Percentiles rank a stretch among this genome's conserved stretches.
Evolutionary conservation across 2,888 invertebrate species (phyloP).

Genomic region (Furcula furcula): DNA sequence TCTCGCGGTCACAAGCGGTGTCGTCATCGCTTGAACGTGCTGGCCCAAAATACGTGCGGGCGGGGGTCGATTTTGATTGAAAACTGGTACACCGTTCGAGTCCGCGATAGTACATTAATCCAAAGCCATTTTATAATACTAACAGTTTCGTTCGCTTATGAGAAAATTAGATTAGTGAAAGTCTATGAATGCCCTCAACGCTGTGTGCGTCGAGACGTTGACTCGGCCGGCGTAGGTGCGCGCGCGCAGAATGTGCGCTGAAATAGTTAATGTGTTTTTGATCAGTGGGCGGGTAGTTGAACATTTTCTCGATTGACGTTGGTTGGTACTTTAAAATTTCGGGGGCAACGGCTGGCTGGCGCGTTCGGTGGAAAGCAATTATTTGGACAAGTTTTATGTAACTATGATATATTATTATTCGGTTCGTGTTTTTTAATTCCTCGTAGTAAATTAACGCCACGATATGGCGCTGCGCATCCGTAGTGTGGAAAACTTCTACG

Average conservation of each 20-base stretch:
- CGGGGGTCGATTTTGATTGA: too few species aligned
- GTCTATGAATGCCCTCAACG: conserved; percentile 10
- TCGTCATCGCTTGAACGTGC: too few species aligned
- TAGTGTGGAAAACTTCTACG: too few species aligned
- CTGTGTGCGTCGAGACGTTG: conserved; percentile 20
- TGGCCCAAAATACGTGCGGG: too few species aligned
- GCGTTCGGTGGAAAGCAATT: conserved; percentile 7
- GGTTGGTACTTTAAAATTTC: conserved; percentile 22
- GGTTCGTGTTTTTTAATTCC: too few species aligned
- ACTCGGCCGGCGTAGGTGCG: conserved; percentile 51
- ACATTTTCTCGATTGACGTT: conserved; percentile 35
- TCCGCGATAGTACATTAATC: too few species aligned
- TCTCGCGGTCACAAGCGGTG: too few species aligned
- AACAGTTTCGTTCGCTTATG: conserved; percentile 20
- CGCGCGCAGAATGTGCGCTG: conserved; percentile 30
- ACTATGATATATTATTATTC: background rate
- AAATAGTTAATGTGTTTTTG: conserved; percentile 39
- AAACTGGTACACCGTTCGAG: too few species aligned
- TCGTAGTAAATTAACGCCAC: too few species aligned
- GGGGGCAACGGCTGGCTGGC: conserved; percentile 34
- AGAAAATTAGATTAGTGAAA: conserved; percentile 8
- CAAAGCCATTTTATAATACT: too few species aligned
- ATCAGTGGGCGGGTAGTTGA: conserved; percentile 40
- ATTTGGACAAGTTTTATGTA: background rate
- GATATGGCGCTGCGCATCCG: too few species aligned